phyloP scores from a whole-genome alignment of 2,113 vertebrate genomes.

The Phycodurus eques region DNA sequence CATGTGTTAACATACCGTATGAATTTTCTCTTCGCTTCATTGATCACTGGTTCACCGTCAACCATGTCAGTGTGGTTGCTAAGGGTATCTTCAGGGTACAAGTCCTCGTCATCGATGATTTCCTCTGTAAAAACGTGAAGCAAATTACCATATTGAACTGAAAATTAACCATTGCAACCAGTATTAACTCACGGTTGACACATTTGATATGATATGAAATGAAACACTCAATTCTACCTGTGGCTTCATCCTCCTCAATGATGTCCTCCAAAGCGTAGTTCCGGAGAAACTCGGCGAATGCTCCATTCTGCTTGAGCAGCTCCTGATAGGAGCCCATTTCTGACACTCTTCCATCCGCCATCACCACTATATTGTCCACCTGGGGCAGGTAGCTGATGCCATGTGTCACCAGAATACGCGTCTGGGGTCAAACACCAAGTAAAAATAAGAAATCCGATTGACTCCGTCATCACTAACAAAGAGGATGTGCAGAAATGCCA shows the following conservation, averaged over 20 bases:
- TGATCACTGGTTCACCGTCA: constrained; percentile 79
- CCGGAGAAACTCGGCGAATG: constrained; percentile 91
- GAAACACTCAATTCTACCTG: constrained; percentile 50
- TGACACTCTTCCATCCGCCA: constrained; percentile 85
- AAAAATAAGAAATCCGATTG: background rate
- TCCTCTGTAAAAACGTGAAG: constrained; percentile 52
- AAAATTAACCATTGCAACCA: background rate
- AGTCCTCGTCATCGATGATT: constrained; percentile 73
- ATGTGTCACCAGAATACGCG: constrained; percentile 90
- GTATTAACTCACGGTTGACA: background rate
- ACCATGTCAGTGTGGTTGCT: constrained; percentile 87
- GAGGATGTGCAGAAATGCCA: too few species aligned
- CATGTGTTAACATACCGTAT: constrained; percentile 76
- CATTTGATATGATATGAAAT: accelerated
- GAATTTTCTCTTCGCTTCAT: constrained; percentile 84
- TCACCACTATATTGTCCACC: constrained; percentile 86
- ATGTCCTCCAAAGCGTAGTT: constrained; percentile 83
- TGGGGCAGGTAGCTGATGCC: constrained; percentile 92
- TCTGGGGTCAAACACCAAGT: constrained; percentile 69
- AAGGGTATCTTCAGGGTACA: constrained; percentile 83
- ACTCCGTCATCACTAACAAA: too few species aligned
- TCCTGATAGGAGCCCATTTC: constrained; percentile 90
- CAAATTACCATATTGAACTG: background rate
- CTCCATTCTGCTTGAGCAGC: constrained; percentile 81
- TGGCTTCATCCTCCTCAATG: constrained; percentile 77